These are phyloP conservation scores for Bruchidius siliquastri DNA, from an alignment of 2,888 invertebrate species.

Conservation along the genomic window DNA sequence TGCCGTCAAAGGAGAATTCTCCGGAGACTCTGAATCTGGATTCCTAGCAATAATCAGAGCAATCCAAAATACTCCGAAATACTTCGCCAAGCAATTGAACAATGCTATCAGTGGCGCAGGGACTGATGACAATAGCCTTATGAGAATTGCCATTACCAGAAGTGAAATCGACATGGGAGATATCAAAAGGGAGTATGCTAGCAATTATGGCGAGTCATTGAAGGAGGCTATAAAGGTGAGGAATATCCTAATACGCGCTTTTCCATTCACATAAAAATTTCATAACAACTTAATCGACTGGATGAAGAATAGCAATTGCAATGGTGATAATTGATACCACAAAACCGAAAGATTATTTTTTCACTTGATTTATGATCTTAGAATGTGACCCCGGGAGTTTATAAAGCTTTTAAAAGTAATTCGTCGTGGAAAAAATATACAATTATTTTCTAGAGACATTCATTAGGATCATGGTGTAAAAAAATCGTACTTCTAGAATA, in stretches of 20 bases:
- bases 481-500: neutral
- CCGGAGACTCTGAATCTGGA: constrained; percentile 75
- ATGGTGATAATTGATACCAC: no score
- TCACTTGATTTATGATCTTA: no score
- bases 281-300: no score
- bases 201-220: constrained; percentile 69
- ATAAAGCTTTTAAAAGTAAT: no score
- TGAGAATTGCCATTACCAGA: constrained; percentile 79
- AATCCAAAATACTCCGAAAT: constrained; percentile 73
- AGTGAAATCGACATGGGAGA: constrained; percentile 81
- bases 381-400: no score
- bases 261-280: no score
- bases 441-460: neutral
- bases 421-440: constrained; percentile 18
- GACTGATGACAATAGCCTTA: constrained; percentile 67
- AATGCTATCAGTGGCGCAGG: constrained; percentile 71
- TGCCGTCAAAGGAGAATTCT: constrained; percentile 78
- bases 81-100: constrained; percentile 72
- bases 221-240: constrained; percentile 74
- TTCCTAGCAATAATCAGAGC: constrained; percentile 76
- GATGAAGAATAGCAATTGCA: no score
- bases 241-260: no score
- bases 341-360: no score
- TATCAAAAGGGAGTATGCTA: constrained; percentile 74
- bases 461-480: neutral